Conservation (phyloP, 1,140 invertebrate genomes). For the Rhyacophila brunnea region DNA sequence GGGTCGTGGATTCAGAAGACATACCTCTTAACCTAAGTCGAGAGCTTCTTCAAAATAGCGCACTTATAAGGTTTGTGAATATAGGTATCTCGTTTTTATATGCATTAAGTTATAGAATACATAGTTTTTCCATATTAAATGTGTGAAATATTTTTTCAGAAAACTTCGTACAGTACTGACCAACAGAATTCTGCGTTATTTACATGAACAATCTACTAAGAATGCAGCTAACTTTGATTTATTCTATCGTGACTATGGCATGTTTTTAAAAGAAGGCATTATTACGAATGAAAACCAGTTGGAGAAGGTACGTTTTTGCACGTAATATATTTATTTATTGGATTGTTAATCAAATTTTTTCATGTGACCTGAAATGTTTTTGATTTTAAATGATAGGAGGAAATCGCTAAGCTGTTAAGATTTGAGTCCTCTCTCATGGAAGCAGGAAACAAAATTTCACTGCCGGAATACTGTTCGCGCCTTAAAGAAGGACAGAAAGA, state of each 20-base stretch:
- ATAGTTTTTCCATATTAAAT: no score
- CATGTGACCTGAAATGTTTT: no score
- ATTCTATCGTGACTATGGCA: constrained; percentile 89
- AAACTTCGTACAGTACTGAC: constrained; percentile 85
- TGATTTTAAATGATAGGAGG: constrained; percentile 84
- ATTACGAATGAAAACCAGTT: constrained; percentile 75
- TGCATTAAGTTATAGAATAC: no score
- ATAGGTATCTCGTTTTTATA: no score
- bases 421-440: constrained; percentile 87
- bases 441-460: constrained; percentile 72
- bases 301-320: constrained; percentile 67
- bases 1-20: constrained; percentile 97
- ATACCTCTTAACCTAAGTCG: constrained; percentile 96
- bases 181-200: constrained; percentile 79
- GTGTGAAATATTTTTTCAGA: constrained; percentile 58
- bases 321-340: neutral
- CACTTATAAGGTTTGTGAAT: constrained; percentile 70
- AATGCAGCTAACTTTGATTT: constrained; percentile 77
- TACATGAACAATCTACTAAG: constrained; percentile 83
- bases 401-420: constrained; percentile 84
- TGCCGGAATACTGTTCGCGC: constrained; percentile 81
- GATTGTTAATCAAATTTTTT: no score
- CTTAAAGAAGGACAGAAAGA: constrained; percentile 78
- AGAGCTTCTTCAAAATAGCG: constrained; percentile 92
- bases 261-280: constrained; percentile 96